Evolutionary conservation across 1,140 invertebrate species (phyloP), one percentile per base, ranked within the genome.

Genomic region (Saccostrea glomerata): DNA sequence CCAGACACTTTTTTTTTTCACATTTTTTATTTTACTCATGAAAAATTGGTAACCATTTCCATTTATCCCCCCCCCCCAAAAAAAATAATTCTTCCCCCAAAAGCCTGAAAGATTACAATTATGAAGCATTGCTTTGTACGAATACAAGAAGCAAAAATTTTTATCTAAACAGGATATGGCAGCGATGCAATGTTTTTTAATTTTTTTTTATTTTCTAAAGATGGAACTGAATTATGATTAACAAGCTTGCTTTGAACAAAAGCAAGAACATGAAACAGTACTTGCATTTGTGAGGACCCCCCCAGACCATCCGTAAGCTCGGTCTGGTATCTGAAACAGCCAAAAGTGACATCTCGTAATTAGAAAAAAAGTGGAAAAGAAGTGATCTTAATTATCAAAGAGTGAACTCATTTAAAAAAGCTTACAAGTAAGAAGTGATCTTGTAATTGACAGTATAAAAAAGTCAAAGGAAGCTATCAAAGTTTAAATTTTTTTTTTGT

Each of bases 281-380:
- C 84, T 85, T 85, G 84, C 84, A 85, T 85, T 85, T 85, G 40
- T 56, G 23, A 58, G 23, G 55, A 36, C 25, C 54, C 84, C 84
- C 25, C 84, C 84, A 58, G 84, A 85, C 84, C 84, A 85, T 63
- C 84, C 84, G 25, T 85, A 85, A 11, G 56, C 56, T 36, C 56
- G 15, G 84, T 85, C 84, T 7, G 84, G 84, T 25, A 85, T 85
- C 84, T 85, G 84, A 58, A 85, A 85, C 55, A 85, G 30, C 54
- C 54, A 73, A 73, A 25, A 25, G 9, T 73, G 0, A 4, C 56
- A 17, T 60, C 13, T 60, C 58, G 20, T 60, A 17, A 60, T 60
- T 60, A 58, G 15, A 58, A 58, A 58, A 36, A 36, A 36, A 36
- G 30, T 36, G 30, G 30, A 36, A 36, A 2, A 36, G n/a, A n/a